Base-by-base conservation (phyloP, 1,140 invertebrate genomes). In the Hyphantria cunea region DNA sequence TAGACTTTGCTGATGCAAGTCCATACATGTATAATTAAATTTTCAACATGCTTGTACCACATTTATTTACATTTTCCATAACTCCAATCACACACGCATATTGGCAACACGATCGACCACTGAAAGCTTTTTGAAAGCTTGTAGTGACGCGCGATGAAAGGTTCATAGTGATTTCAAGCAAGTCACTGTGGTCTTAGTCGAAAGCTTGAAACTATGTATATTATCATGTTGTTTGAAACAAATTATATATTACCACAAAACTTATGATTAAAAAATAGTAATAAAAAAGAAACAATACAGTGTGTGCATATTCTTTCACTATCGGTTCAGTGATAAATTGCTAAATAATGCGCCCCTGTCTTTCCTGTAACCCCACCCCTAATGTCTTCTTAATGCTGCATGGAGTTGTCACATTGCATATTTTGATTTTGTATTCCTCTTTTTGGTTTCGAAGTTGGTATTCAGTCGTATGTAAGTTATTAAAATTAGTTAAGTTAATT, bases 91-190 rank as follows among this genome's bases (percentile, higher is more conserved):
- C 59, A 48, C 55, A 64, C 60, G 55, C 71, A 64, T 76, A 74
- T 76, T 65, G 74, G 70, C 53, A 70, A 70, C 66, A 58, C 76
- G 74, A 84, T 85, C 79, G 76, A 74, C 68, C 73, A 76, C 74
- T 85, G 84, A 87, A 84, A 84, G 81, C 81, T 87, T 87, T 87
- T 85, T 87, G 84, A 87, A 85, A 87, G 81, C 82, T 84, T 73
- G 64, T 71, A 79, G 70, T 71, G 73, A 70, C 78, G 73, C 67
- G 68, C 76, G 76, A 82, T 83, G 81, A 80, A 82, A 78, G 71
- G 70, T 80, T 86, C 74, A 82, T 71, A 52, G 66, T 70, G 67
- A 78, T 80, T 79, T 75, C 74, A 65, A 72, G 66, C 69, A 66
- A 74, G 67, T 82, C 74, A 74, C 71, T 69, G 74, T 66, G 61